A percentile compares a stretch with the other conserved stretches of the same genome.
These are phyloP conservation scores for Nemapogon koenigi DNA, from an alignment of 2,888 invertebrate genomes.

Conservation along the genomic window DNA sequence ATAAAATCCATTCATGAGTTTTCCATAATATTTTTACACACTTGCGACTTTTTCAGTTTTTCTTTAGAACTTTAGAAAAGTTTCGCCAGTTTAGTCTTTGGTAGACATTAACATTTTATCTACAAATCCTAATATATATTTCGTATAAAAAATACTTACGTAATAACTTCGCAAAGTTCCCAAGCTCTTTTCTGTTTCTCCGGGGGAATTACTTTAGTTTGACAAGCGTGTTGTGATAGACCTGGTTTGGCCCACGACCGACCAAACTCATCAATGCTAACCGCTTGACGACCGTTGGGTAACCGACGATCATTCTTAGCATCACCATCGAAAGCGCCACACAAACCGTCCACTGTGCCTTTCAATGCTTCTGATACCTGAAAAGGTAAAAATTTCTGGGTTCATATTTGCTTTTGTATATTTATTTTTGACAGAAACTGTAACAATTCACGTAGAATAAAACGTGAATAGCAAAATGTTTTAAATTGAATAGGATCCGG, in stretches of 20 bases:
- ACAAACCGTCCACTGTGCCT: conserved; percentile 77
- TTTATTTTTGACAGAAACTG: no score
- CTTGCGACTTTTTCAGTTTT: no score
- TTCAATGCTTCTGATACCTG: conserved; percentile 65
- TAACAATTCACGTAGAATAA: no score
- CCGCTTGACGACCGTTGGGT: conserved; percentile 69
- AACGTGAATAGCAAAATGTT: no score
- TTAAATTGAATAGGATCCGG: no score
- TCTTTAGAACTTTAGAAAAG: no score
- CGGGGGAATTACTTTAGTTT: conserved; percentile 66
- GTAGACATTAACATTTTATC: no score
- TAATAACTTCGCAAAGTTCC: conserved; percentile 72
- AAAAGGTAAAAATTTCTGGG: conserved; percentile 1
- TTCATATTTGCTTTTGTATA: neutral
- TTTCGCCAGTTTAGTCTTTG: no score
- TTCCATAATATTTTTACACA: no score
- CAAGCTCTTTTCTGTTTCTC: conserved; percentile 69
- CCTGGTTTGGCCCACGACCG: conserved; percentile 75
- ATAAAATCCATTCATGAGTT: no score
- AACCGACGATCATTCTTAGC: conserved; percentile 72
- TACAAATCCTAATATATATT: no score
- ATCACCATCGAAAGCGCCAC: conserved; percentile 77
- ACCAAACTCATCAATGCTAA: conserved; percentile 74
- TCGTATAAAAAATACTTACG: conserved; percentile 61
- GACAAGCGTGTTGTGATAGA: conserved; percentile 56